Evolutionary conservation across 2,888 invertebrate species (phyloP).

Genomic region (Metallyticus violacea): DNA sequence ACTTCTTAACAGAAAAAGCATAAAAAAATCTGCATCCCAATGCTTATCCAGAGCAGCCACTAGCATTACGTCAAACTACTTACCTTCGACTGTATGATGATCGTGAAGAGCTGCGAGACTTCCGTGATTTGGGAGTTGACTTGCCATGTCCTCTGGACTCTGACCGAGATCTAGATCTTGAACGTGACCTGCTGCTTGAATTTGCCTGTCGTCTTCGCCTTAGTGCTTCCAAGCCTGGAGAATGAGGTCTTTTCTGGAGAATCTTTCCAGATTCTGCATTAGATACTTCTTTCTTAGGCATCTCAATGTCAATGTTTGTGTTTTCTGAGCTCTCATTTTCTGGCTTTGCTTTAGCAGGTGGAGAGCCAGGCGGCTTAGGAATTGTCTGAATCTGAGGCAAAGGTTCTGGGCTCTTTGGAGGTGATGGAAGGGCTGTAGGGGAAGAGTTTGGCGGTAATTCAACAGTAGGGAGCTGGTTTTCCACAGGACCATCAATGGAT

Average conservation of each 20-base stretch:
- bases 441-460: not conserved
- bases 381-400: constrained; percentile 15
- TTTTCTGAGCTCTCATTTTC: constrained; percentile 3
- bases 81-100: constrained; percentile 43
- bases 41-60: not conserved
- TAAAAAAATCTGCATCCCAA: not conserved
- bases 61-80: constrained; percentile 38
- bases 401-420: constrained; percentile 15
- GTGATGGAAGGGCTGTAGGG: not conserved
- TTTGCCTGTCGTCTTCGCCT: constrained; percentile 9
- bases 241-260: constrained; percentile 7
- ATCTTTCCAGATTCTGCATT: not conserved
- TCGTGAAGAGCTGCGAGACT: constrained; percentile 51
- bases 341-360: constrained; percentile 13
- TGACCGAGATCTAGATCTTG: constrained; percentile 39
- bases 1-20: not conserved
- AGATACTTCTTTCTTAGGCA: not conserved
- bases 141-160: constrained; percentile 29
- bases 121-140: constrained; percentile 38
- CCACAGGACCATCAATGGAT: not conserved
- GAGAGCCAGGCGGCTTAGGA: constrained; percentile 30
- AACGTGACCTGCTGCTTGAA: constrained; percentile 36
- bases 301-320: not conserved
- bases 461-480: not conserved
- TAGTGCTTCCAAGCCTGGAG: constrained; percentile 10